These are phyloP conservation scores for Ahaetulla prasina DNA, from an alignment of 2,113 vertebrate species.

Conservation along the genomic window DNA sequence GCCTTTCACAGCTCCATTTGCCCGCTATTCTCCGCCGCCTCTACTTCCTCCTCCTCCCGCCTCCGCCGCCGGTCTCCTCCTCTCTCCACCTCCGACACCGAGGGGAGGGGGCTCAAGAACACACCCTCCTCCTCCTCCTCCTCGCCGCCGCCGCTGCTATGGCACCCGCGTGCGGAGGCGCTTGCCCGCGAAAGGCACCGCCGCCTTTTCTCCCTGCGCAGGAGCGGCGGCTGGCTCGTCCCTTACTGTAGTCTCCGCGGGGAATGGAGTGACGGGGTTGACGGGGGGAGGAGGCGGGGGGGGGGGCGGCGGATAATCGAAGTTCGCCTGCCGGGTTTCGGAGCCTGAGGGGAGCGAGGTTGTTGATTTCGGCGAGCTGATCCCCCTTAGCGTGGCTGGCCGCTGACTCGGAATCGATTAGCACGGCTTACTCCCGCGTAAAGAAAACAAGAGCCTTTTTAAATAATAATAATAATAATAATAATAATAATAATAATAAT, in stretches of 20 bases:
- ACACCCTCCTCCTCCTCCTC: conserved; percentile 18
- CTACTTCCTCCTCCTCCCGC: conserved; percentile 30
- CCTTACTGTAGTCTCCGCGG: background rate
- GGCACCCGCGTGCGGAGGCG: background rate
- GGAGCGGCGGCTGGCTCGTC: background rate
- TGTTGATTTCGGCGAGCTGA: background rate
- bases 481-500: too few relatives aligned
- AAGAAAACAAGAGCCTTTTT: too few relatives aligned
- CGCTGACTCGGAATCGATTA: background rate
- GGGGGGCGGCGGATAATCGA: background rate
- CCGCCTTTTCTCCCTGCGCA: background rate
- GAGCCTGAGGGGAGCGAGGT: conserved; percentile 47
- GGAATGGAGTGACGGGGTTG: too few relatives aligned
- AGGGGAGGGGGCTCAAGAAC: background rate
- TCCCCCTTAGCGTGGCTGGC: background rate
- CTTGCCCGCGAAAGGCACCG: background rate
- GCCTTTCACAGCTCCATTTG: conserved; percentile 39
- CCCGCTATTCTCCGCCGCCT: conserved; percentile 50
- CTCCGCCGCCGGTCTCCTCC: conserved; percentile 12
- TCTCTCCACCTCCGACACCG: conserved; percentile 1
- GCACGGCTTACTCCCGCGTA: background rate
- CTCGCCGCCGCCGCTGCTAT: background rate
- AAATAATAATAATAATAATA: background rate
- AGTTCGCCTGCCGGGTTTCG: background rate
- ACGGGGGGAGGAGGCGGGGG: rapidly evolving